Base-by-base conservation (phyloP, 2,113 vertebrate species). In the Phalacrocorax carbo region DNA sequence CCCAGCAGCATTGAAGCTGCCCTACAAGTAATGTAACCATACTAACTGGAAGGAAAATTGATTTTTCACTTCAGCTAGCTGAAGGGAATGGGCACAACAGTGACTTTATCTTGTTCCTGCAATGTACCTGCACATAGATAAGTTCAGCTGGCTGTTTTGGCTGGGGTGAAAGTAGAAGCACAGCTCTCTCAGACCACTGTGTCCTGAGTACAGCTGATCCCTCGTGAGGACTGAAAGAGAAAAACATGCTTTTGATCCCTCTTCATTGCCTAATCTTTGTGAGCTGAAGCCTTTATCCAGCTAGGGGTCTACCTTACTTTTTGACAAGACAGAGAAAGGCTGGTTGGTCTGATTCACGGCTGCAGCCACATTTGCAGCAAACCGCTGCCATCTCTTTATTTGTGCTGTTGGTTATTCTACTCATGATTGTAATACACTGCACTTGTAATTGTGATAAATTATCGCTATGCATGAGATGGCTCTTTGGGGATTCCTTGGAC, bases 401-500 rank as follows among this genome's bases (percentile, higher is more conserved):
- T 84, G 12, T 2, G 4, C 15, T 7, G 5, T 72, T 87, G 65
- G 14, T 58, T 84, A 57, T 61, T 80, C 55, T 57, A 66, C 34
- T 60, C 29, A 32, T 40, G 3, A 29, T 13, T 82, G 46, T 62
- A 72, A 62, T 51, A 76, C 12, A 26, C 16, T 38, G 22, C 38
- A 70, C 52, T 93, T 51, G 17, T 46, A 77, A 85, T 57, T 64
- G 42, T 65, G 57, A 94, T 65, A 65, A 94, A 86, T 85, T 87
- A 30, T 66, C 51, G 82, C 46, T 52, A 5, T 21, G 40, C 19
- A 29, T 25, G 27, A 91, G 42, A 49, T 42, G 32, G 21, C 17
- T 80, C 70, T 93, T 86, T 18, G 69, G 72, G 49, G 11, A 72
- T 82, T 88, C 57, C 57, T 88, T 54, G 13, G 54, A 82, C 58